Base-by-base conservation (phyloP, 2,888 invertebrate species). In the Tetragnatha montana region DNA sequence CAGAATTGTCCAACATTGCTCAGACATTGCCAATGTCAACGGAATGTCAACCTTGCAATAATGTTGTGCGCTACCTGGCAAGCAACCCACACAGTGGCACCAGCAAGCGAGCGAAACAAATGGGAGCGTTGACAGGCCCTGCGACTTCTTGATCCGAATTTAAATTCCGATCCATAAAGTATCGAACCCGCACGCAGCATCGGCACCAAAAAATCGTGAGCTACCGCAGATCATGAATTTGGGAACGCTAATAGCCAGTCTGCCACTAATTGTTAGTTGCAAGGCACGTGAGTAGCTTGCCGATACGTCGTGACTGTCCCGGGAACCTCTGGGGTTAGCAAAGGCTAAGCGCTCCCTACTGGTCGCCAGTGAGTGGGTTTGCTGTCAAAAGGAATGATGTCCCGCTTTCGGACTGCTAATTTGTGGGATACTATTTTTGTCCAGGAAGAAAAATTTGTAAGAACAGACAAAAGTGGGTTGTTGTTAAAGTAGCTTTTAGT, bases 231-330 rank as follows among this genome's bases (percentile, higher is more conserved):
- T 80, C 88, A 82, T 82, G 88, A 85, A 75, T 83, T 83, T 78
- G 79, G 73, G 74, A 68, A 80, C 88, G 80, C 81, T 88, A 88
- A 88, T 88, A 83, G 80, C 83, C 83, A 80, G 74, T 88, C 88
- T 88, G 88, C 79, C 83, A 88, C 88, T 88, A 88, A 88, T 88
- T 88, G 76, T 88, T 71, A 35, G 88, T 82, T 88, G 60, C 50
- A 47, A 47, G 80, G 79, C 83, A 88, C 88, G 88, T 83, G 88
- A 88, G 87, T 19, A 75, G 81, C 49, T 22, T 87, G 50, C 21
- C 19, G 74, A 83, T 74, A 83, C 79, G 80, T 88, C 88, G 88
- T 88, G 88, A 88, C 88, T 88, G 35, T 35, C 35, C 35, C 22
- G 14, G 73, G 73, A 47, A 73, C 73, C 51, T 82, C 19, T 21